Evolutionary conservation across 2,797 vertebrate genomes (phyloP).

Genomic region (Acridotheres tristis): DNA sequence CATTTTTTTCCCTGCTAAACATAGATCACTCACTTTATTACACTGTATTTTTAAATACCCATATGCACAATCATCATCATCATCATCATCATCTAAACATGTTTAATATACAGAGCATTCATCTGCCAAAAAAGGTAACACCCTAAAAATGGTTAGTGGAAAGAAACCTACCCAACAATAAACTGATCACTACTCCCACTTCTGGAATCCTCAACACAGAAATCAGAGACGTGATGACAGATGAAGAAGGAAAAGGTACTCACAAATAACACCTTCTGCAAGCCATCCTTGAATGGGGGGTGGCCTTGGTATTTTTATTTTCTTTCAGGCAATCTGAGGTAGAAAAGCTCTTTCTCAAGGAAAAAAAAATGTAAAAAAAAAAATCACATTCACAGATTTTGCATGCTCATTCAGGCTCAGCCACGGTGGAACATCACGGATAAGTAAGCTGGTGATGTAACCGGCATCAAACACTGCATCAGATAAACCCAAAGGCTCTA

Average conservation of each 20-base stretch:
- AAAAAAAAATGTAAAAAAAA: neutral
- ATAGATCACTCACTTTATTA: neutral
- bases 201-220: conserved; percentile 60
- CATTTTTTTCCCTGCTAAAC: neutral
- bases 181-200: conserved; percentile 65
- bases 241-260: conserved; percentile 81
- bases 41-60: neutral
- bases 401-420: conserved; percentile 77
- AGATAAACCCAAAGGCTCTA: conserved; percentile 69
- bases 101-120: neutral
- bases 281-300: conserved; percentile 79
- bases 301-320: conserved; percentile 55
- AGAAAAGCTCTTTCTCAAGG: conserved; percentile 55
- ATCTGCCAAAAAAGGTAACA: conserved; percentile 56
- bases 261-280: conserved; percentile 89
- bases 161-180: conserved; percentile 66
- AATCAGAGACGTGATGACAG: conserved; percentile 50
- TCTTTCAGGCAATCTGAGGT: conserved; percentile 62
- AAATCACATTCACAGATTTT: conserved; percentile 73
- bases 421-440: conserved; percentile 63
- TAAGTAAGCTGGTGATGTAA: conserved; percentile 78
- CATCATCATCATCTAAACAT: neutral
- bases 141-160: conserved; percentile 66
- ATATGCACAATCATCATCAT: neutral
- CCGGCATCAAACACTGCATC: conserved; percentile 73